A percentile compares a stretch with the other conserved stretches of the same genome.
Conservation (phyloP, 2,113 vertebrate species). For the Sinocyclocheilus maitianheensis region DNA sequence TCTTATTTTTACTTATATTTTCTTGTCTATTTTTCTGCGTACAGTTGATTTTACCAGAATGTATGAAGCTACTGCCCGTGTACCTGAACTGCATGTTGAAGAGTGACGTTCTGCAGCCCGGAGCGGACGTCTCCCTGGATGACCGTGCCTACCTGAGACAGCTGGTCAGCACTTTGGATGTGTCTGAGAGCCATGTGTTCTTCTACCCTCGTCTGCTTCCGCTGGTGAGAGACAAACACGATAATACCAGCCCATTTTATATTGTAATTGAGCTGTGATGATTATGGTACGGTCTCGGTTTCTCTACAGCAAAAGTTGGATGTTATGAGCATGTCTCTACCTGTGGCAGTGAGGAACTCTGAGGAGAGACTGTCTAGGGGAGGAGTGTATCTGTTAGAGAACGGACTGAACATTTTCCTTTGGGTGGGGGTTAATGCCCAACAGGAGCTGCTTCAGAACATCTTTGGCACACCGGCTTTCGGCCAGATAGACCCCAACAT, state of each 20-base stretch:
- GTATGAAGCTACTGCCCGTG: slow-evolving; percentile 98
- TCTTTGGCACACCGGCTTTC: slow-evolving; percentile 92
- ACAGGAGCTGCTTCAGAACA: slow-evolving; percentile 90
- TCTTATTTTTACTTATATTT: not conserved
- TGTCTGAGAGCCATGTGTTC: slow-evolving; percentile 92
- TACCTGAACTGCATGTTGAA: slow-evolving; percentile 98
- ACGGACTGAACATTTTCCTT: slow-evolving; percentile 92
- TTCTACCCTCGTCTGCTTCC: slow-evolving; percentile 96
- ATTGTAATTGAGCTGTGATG: not conserved
- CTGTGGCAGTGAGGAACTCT: slow-evolving; percentile 87
- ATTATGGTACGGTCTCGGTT: not conserved
- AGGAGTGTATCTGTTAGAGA: slow-evolving; percentile 94
- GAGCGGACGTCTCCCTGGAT: slow-evolving; percentile 88
- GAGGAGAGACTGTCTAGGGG: slow-evolving; percentile 95
- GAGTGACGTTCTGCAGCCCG: slow-evolving; percentile 92
- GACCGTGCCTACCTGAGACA: slow-evolving; percentile 94
- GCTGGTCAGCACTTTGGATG: slow-evolving; percentile 92
- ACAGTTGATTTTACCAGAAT: slow-evolving; percentile 96
- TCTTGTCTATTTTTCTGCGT: slow-evolving; percentile 22
- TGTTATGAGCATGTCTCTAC: slow-evolving; percentile 82
- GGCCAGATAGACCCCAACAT: slow-evolving; percentile 86
- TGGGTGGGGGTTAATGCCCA: slow-evolving; percentile 94
- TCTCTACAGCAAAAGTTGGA: slow-evolving; percentile 80
- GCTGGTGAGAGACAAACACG: slow-evolving; percentile 77
- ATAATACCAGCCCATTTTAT: not conserved